Percentiles rank a stretch among this genome's conserved stretches.
These are phyloP conservation scores for Orthosia cruda DNA, from an alignment of 2,888 invertebrate species.

Conservation along the genomic window DNA sequence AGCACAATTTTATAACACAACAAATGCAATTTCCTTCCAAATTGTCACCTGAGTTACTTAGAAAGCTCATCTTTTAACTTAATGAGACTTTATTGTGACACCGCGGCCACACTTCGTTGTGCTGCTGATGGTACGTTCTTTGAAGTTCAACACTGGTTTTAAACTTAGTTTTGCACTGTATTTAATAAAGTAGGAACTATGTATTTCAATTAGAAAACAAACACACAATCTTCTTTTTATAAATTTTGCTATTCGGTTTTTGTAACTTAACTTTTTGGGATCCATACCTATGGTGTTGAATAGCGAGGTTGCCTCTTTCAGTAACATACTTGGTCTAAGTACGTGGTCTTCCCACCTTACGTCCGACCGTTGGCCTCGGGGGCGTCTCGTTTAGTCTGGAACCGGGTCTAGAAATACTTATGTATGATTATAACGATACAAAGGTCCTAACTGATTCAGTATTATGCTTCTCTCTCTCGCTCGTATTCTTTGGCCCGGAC, in stretches of 20 bases:
- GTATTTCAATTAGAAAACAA: slow-evolving; percentile 13
- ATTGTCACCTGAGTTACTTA: slow-evolving; percentile 31
- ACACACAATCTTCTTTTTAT: too few species aligned
- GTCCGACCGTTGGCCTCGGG: not conserved
- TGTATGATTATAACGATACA: not conserved
- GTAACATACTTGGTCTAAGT: too few species aligned
- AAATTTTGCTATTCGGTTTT: not conserved
- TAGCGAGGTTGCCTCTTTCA: too few species aligned
- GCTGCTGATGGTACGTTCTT: slow-evolving; percentile 22
- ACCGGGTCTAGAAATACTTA: not conserved
- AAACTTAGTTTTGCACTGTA: slow-evolving; percentile 4
- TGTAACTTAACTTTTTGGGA: too few species aligned
- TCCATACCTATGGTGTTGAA: too few species aligned
- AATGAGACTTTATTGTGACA: slow-evolving; percentile 45
- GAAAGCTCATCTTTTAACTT: slow-evolving; percentile 37
- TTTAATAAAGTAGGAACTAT: slow-evolving; percentile 54
- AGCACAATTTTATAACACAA: slow-evolving; percentile 30
- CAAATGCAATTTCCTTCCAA: slow-evolving; percentile 46
- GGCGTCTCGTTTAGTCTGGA: not conserved
- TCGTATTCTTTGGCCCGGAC: too few species aligned
- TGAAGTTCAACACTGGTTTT: slow-evolving; percentile 16
- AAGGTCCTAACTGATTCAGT: not conserved
- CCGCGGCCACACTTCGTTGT: slow-evolving; percentile 19
- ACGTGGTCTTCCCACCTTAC: too few species aligned
- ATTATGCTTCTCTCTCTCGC: too few species aligned